Evolutionary conservation across 2,113 vertebrate species (phyloP), one percentile per base, ranked within the genome.

Genomic region (Rhea pennata): DNA sequence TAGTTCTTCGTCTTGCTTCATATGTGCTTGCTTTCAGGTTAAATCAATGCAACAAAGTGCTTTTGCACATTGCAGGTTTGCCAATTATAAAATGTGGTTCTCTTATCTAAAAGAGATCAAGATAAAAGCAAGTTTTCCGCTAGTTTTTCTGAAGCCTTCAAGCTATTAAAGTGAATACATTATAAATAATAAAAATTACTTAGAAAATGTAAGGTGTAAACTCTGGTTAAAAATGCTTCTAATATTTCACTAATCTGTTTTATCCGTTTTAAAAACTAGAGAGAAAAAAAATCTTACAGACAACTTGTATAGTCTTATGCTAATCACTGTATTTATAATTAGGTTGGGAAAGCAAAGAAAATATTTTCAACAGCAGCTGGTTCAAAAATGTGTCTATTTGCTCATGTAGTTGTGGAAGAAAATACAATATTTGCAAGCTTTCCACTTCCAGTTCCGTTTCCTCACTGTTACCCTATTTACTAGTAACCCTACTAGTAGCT

Each of bases 1-100:
- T 97, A 88, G 94, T 84, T 79, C 95, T 97, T 95, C 76, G 62
- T 95, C 61, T 8, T 39, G 4, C 16, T 87, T 81, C 4, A 0
- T 48, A 8, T 6, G 44, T 67, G 62, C 40, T 21, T 61, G 6
- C 3, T 59, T 88, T 83, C 51, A 40, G 27, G 6, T 62, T 13
- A 58, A 15, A 3, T 29, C 70, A 23, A 4, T 87, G 16, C 15
- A 40, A 42, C 10, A 44, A 39, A 74, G 51, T 62, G 24, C 56
- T 92, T 82, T 50, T 51, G 69, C 65, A 51, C 24, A 8, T 64
- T 85, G 36, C 12, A 29, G 64, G 39, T 92, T 78, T 87, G 13
- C 69, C 26, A 85, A 79, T 14, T 54, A 29, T 48, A 66, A 66
- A 96, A 51, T 69, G 44, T 21, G 33, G 24, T 79, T 56, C 9